Evolutionary conservation across 2,888 invertebrate genomes (phyloP), one percentile per base, ranked within the genome.

Genomic region (Pocota personata): DNA sequence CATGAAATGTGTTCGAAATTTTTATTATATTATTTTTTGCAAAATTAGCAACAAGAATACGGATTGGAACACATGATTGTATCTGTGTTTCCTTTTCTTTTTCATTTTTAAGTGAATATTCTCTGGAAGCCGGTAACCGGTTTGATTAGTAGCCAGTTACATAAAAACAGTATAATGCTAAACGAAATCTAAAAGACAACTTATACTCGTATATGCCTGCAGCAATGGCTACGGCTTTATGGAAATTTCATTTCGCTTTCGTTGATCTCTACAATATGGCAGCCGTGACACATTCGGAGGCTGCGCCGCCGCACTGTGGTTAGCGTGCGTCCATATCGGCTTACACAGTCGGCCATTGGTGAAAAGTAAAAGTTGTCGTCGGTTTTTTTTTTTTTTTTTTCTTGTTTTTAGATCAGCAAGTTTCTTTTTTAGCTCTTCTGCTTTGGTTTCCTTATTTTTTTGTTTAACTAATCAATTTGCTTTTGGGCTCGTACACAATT

Each of bases 231-330:
- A 58, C 64, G 57, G 32, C 64, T 72, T 86, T 86, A 86, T 86
- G 86, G 86, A 86, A 86, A 86, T 82, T 69, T 62, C 40, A 76
- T 86, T 76, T 86, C 86, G 86, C 76, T 86, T 82, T 86, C 82
- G 67, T 86, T 82, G 62, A 69, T 62, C 50, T 72, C 52, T 72
- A 72, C 60, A 67, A 66, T 16, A 24, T 40, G 75, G 72, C 60
- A 72, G 55, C 69, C 64, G 75, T 84, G 79, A 84, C 84, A 71
- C 79, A 84, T 84, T 84, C 71, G 58, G 79, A 84, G 79, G 75
- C 75, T 84, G 84, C 16, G 48, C 35, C 0, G 21, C 48, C 48
- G 40, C 48, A 50, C n/a, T 21, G 52, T 64, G 60, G 48, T 24
- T 16, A 50, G 10, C 55, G 24, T 76, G 32, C 37, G 35, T 32